Conservation (phyloP, 2,888 invertebrate genomes). For the Tipula confusa region DNA sequence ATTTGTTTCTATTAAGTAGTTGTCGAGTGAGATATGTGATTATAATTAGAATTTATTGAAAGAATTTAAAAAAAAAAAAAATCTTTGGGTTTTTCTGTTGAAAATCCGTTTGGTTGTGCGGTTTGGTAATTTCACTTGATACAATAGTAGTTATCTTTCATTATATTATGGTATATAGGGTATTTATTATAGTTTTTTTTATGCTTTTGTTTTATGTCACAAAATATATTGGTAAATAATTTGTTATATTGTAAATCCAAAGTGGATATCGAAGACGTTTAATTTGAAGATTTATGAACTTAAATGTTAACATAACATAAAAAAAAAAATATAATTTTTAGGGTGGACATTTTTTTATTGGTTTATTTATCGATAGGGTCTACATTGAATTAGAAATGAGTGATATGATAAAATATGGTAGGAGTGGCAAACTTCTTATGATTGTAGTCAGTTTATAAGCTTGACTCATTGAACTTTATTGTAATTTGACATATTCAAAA, state of each 20-base stretch:
- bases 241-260: background rate
- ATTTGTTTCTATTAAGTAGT: conserved; percentile 9
- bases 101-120: background rate
- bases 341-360: background rate
- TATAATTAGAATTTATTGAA: conserved; percentile 25
- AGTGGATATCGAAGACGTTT: background rate
- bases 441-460: too few relatives aligned
- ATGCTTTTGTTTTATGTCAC: background rate
- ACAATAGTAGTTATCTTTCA: background rate
- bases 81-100: background rate
- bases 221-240: background rate
- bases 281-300: conserved; percentile 3
- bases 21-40: background rate
- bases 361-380: background rate
- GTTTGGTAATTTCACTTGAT: background rate
- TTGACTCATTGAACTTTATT: too few relatives aligned
- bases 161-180: background rate
- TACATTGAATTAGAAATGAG: background rate
- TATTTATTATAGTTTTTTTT: background rate
- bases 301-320: background rate
- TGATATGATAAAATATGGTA: too few relatives aligned
- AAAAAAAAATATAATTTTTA: background rate
- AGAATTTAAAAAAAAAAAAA: background rate
- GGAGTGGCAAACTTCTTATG: too few relatives aligned
- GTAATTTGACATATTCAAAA: too few relatives aligned